Evolutionary conservation across 2,113 vertebrate species (phyloP), one percentile per base, ranked within the genome.

Genomic region (Psilopogon haemacephalus): DNA sequence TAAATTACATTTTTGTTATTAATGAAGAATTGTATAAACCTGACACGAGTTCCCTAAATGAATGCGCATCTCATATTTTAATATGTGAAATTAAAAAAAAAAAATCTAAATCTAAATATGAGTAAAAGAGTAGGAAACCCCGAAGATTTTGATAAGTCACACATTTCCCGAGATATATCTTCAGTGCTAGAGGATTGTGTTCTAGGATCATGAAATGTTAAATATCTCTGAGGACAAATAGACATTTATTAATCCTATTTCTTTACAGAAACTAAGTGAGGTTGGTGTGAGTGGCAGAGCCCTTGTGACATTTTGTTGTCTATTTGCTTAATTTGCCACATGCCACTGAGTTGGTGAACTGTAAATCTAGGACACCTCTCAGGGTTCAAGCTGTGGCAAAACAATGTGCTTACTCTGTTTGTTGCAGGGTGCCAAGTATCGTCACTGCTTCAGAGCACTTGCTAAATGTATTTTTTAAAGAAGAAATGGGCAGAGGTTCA

Each of bases 381-480:
- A 91, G 93, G 85, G 78, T 2, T 95, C 85, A 91, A 80, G 42
- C 21, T 4, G 5, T 59, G 50, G 35, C 32, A 21, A 44, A 40
- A 50, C 26, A 87, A 82, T 69, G 28, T 83, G 35, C 70, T 87
- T 87, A 55, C 1, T 6, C 9, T 52, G 9, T 79, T 87, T 3
- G 0, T 35, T 87, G 59, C 28, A 83, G 32, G 44, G 44, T 89
- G 71, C 50, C 84, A 87, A 83, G 59, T 37, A 83, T 70, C 82
- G 93, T 40, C 59, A 33, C 24, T 87, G 82, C 78, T 92, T 89
- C 89, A 79, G 30, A 89, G 54, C 82, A 15, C 50, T 92, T 54
- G 32, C 16, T 84, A 85, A 82, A 89, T 85, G 79, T 89, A 54
- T 55, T 92, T 92, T 72, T 21, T 79, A 80, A 72, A 83, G 71